Base-by-base conservation (phyloP, 92 coral and sea anemone genomes). In the Porites rus region DNA sequence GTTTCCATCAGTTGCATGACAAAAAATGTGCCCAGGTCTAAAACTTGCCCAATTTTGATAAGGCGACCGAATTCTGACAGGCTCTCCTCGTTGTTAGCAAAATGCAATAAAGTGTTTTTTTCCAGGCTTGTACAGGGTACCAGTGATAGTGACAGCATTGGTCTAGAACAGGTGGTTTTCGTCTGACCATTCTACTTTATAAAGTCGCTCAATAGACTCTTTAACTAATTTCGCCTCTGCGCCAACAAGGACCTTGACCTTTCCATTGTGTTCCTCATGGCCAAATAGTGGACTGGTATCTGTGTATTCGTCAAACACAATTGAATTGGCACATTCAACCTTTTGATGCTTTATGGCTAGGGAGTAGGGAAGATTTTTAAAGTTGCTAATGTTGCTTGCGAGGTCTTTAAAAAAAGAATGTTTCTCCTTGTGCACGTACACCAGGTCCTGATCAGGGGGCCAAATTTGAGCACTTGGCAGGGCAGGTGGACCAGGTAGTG, bases 371-470 rank as follows among this genome's bases (percentile, higher is more conserved):
- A 88, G 56, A 63, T 88, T 81, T 28, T 67, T 75, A 5, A 88
- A 81, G 43, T 81, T 88, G 14, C 25, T 63, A 0, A 74, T 54
- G 43, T 65, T 81, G 51, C 38, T 81, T 8, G 87, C 77, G 31
- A 88, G 78, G 51, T 88, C 87, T 58, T 88, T 88, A 25, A 88
- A 88, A 59, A 52, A 88, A 9, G 72, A 50, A 51, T 88, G 91
- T 43, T 88, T 88, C 19, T 77, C 91, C 16, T 88, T 87, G 22
- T 81, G 82, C 79, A 72, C 91, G 82, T 88, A 56, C 91, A 88
- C 91, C 87, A 88, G 60, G 58, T 65, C 20, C 80, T 70, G 18
- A 88, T 81, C 6, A 88, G 60, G 0, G 87, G 87, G 1, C 87
- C 87, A 31, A 81, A 88, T 60, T 38, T 88, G 21, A 88, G 52